Conservation (phyloP, 2,113 vertebrate species). For the Sylvia atricapilla region DNA sequence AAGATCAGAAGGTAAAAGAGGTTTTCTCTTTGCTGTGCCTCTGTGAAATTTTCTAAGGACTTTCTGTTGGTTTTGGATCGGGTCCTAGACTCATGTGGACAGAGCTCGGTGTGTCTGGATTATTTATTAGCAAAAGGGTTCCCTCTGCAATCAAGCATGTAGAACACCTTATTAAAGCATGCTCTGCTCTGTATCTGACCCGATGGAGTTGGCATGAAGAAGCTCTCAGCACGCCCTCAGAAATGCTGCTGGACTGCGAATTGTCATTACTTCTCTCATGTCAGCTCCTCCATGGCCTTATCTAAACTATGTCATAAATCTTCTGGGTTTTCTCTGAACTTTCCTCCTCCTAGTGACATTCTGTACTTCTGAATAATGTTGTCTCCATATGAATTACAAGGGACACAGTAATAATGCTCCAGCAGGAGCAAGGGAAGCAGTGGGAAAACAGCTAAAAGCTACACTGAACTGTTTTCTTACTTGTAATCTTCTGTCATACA, state of each 20-base stretch:
- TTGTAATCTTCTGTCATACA: constrained; percentile 42
- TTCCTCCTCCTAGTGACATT: constrained; percentile 30
- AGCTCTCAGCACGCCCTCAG: background rate
- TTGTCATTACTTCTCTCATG: background rate
- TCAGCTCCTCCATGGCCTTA: constrained; percentile 15
- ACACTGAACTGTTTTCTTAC: constrained; percentile 36
- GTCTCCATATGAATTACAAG: constrained; percentile 43
- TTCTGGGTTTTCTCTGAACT: constrained; percentile 39
- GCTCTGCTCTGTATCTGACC: background rate
- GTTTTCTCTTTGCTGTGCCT: background rate
- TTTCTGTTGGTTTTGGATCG: constrained; percentile 41
- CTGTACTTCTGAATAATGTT: constrained; percentile 48
- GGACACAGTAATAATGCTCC: background rate
- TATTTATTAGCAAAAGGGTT: constrained; percentile 7
- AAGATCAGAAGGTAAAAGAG: background rate
- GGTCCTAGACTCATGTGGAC: background rate
- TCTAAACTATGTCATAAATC: constrained; percentile 63
- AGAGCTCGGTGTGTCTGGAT: background rate
- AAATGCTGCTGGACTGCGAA: background rate
- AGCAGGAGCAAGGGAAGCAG: constrained; percentile 24
- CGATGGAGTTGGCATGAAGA: background rate
- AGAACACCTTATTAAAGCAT: background rate
- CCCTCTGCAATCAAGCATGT: background rate
- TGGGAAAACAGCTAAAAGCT: constrained; percentile 54
- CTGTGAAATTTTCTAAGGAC: background rate